These are phyloP conservation scores for Theodoxus fluviatilis DNA, from an alignment of 2,888 invertebrate species.

Conservation along the genomic window DNA sequence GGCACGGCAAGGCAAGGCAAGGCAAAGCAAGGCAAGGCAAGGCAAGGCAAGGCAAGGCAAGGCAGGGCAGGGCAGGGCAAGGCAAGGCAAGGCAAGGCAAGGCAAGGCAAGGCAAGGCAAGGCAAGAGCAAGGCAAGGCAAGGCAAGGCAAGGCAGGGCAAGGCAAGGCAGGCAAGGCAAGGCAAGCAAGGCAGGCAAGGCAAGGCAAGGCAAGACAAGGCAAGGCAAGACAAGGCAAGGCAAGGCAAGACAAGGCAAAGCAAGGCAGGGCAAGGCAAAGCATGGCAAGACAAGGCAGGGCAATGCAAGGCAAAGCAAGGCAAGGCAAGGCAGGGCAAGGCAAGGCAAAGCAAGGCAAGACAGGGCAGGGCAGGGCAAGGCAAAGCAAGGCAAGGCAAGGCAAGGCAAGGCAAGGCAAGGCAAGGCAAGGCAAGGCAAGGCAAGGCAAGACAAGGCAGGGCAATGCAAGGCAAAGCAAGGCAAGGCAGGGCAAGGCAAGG, in stretches of 20 bases:
- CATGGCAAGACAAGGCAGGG: conserved; percentile 10
- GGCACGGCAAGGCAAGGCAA: too few relatives aligned
- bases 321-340: conserved; percentile 17
- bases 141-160: too few relatives aligned
- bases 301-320: conserved; percentile 9
- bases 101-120: too few relatives aligned
- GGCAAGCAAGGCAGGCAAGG: too few relatives aligned
- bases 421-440: conserved; percentile 8
- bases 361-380: conserved; percentile 15
- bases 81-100: too few relatives aligned
- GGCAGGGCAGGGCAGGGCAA: too few relatives aligned
- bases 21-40: too few relatives aligned
- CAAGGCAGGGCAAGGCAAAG: conserved; percentile 12
- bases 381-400: conserved; percentile 12
- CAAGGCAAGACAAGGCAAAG: too few relatives aligned
- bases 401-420: conserved; percentile 7
- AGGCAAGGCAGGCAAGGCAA: too few relatives aligned
- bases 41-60: too few relatives aligned
- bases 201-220: too few relatives aligned
- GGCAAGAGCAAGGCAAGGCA: too few relatives aligned
- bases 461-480: conserved; percentile 11
- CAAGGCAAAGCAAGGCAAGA: conserved; percentile 17
- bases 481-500: conserved; percentile 11
- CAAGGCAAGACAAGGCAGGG: conserved; percentile 11
- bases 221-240: conserved; percentile 1